Base-by-base conservation (phyloP, 2,113 vertebrate genomes). In the Gulo gulo region DNA sequence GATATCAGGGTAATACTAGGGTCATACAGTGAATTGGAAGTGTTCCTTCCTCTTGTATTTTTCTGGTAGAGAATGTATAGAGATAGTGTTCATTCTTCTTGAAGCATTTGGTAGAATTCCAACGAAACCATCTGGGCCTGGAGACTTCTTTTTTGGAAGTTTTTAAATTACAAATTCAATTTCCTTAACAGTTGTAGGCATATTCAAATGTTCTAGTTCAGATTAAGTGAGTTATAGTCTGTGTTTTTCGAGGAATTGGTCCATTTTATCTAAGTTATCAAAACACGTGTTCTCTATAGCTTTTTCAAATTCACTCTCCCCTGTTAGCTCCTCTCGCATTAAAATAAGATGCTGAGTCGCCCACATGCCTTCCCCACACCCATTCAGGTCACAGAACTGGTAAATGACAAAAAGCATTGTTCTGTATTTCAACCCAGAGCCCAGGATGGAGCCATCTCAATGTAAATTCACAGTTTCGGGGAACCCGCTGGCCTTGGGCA, bases 81-180 rank as follows among this genome's bases (percentile, higher is more conserved):
- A 36, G 42, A 71, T n/a, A 34, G 67, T 65, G 89, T 55, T 82
- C 24, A 79, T 88, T 96, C 59, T 67, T 91, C 83, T 88, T 85
- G 81, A 88, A 94, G 85, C 24, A 50, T 86, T 92, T 94, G 42
- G 34, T 95, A 83, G 76, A 83, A 85, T 90, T 92, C 88, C 55
- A 87, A n/a, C n/a, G 18, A 94, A 84, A 36, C 84, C 91, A 87
- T 90, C 93, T 94, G 95, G 67, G 34, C 42, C 31, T 83, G 63
- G 69, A 95, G 80, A 91, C 7, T 79, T 95, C 83, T 82, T 96
- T 92, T 39, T 45, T 13, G 67, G 55, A 73, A 47, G 20, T 50
- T 81, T 97, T 94, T 47, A 84, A 71, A 81, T 96, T 80, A 80
- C 29, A 73, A 91, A 86, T 93, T 88, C 78, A 76, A 14, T 93